A percentile compares a stretch with the other conserved stretches of the same genome.
phyloP scores from a whole-genome alignment of 2,113 vertebrate genomes.

The Datnioides undecimradiatus region DNA sequence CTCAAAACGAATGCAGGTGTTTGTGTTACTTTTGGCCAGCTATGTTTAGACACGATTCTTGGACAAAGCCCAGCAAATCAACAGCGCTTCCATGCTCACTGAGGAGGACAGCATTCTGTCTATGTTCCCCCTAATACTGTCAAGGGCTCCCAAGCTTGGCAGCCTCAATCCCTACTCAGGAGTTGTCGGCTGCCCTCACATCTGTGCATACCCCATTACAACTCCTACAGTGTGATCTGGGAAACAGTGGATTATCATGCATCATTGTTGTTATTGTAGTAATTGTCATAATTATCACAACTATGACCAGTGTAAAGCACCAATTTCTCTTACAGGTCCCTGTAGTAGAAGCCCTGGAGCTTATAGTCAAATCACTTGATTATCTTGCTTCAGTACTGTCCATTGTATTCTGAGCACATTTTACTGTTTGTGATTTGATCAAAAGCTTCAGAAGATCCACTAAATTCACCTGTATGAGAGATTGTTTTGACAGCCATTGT shows the following conservation, averaged over 20 bases:
- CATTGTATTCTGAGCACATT: neutral
- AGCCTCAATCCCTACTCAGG: constrained; percentile 51
- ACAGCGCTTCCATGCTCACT: constrained; percentile 61
- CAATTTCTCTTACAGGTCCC: neutral
- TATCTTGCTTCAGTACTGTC: neutral
- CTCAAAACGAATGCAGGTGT: constrained; percentile 75
- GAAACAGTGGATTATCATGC: neutral
- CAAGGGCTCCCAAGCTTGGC: constrained; percentile 67
- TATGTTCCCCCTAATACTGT: constrained; percentile 49
- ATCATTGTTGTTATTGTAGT: neutral
- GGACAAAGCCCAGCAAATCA: constrained; percentile 70
- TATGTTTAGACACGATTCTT: constrained; percentile 77
- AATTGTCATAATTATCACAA: neutral
- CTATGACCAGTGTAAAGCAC: too few species aligned
- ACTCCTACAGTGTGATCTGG: constrained; percentile 25
- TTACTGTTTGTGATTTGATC: neutral
- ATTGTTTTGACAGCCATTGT: neutral
- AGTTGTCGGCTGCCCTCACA: constrained; percentile 62
- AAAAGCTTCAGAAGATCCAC: neutral
- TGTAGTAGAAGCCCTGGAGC: neutral
- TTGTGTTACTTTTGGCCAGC: constrained; percentile 69
- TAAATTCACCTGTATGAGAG: neutral
- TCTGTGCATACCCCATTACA: constrained; percentile 54
- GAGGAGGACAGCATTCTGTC: constrained; percentile 54
- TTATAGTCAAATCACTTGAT: neutral